phyloP scores from a whole-genome alignment of 2,113 vertebrate genomes.

The Hemicordylus capensis region DNA sequence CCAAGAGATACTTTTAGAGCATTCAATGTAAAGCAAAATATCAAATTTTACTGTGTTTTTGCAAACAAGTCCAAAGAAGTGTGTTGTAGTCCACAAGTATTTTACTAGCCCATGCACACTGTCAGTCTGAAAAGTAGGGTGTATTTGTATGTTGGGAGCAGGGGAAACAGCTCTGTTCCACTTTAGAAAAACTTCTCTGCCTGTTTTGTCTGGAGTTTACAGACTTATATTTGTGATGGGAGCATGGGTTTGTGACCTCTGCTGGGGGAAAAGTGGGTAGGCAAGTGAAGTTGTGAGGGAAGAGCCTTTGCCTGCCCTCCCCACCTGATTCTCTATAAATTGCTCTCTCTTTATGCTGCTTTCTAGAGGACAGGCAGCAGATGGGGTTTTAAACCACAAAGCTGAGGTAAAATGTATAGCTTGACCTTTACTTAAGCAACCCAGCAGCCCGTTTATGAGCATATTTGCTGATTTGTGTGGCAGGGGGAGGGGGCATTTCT shows the following conservation, averaged over 20 bases:
- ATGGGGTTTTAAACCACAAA: not conserved
- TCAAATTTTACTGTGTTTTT: not conserved
- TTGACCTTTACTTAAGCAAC: not conserved
- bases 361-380: no score
- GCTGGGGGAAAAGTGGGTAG: not conserved
- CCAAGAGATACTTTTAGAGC: not conserved
- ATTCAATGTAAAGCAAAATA: slow-evolving; percentile 17
- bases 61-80: not conserved
- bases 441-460: not conserved
- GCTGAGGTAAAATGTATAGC: not conserved
- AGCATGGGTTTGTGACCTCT: not conserved
- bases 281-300: not conserved
- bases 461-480: not conserved
- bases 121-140: not conserved
- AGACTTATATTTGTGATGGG: not conserved
- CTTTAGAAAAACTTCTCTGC: not conserved
- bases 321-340: no score
- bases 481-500: no score
- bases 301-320: no score
- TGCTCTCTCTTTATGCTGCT: no score
- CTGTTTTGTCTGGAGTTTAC: not conserved
- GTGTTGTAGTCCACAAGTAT: not conserved
- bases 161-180: not conserved
- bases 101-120: not conserved
- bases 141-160: no score